These are phyloP conservation scores for Sebastes flavidus DNA, from an alignment of 2,797 vertebrate species.

Conservation along the genomic window DNA sequence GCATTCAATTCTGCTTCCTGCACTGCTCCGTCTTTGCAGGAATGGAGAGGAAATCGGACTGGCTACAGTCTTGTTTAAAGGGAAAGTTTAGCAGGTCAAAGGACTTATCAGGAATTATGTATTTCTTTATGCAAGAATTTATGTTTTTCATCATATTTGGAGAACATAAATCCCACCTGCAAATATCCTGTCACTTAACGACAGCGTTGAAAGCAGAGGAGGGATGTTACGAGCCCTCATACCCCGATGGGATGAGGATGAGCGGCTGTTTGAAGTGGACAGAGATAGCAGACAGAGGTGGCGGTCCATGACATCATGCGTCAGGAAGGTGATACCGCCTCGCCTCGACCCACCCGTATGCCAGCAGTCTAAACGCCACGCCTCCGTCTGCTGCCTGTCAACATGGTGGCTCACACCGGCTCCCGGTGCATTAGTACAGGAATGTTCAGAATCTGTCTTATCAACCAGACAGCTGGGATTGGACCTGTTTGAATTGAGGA, in stretches of 20 bases:
- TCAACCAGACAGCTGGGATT: background rate
- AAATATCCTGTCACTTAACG: background rate
- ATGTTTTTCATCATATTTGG: background rate
- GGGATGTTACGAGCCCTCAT: constrained; percentile 61
- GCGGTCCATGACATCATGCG: constrained; percentile 61
- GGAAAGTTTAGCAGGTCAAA: constrained; percentile 20
- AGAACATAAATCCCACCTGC: background rate
- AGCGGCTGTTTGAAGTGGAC: constrained; percentile 22
- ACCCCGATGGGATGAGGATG: constrained; percentile 46
- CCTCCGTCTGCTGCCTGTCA: constrained; percentile 45
- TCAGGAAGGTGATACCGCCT: constrained; percentile 52
- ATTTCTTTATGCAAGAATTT: background rate
- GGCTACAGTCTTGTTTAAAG: constrained; percentile 23
- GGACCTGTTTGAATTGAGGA: background rate
- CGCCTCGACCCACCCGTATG: constrained; percentile 37
- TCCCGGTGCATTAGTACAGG: constrained; percentile 5
- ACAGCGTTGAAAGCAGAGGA: constrained; percentile 45
- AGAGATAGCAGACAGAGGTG: constrained; percentile 33
- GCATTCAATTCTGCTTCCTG: constrained; percentile 63
- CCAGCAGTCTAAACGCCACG: constrained; percentile 13
- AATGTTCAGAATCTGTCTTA: constrained; percentile 22
- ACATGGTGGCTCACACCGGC: constrained; percentile 31
- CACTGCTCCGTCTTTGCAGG: constrained; percentile 39
- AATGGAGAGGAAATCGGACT: constrained; percentile 32
- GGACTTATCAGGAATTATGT: background rate